Base-by-base conservation (phyloP, 2,113 vertebrate species). In the Petroica traversi region DNA sequence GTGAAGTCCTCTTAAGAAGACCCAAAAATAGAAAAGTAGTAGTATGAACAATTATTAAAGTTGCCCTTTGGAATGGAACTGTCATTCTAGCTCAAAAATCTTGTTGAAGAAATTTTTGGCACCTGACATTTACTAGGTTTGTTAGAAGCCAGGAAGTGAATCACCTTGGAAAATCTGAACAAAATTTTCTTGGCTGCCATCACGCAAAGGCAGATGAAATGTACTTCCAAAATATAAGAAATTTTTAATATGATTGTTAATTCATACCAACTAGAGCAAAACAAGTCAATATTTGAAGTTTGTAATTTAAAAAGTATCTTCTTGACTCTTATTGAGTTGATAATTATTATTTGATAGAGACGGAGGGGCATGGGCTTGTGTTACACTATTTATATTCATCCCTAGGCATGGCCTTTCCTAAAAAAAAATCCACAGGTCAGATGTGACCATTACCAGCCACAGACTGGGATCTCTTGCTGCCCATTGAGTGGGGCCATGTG, bases 151-250 rank as follows among this genome's bases (percentile, higher is more conserved):
- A 93, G 71, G 88, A 85, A 76, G 28, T 89, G 92, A 97, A 91
- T 93, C 87, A 88, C 58, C 31, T 79, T 64, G 87, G 92, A 93
- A 97, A 93, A 72, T 68, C 13, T 83, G 76, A 95, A 79, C n/a
- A 89, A 88, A 92, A 80, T 91, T 92, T 95, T 85, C 72, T 31
- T 55, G 52, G 33, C 62, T 95, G 43, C 48, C 69, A 72, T 52
- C 7, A 43, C 12, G 12, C 31, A 41, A 68, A 29, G 45, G 36
- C 57, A 88, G 61, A 69, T 43, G 15, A 91, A 84, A 63, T 16
- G 5, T 67, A n/a, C 89, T 95, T 75, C n/a, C n/a, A 77, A 88
- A 80, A 77, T 77, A 15, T 4, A 63, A 77, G 17, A 43, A 43
- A 1, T 2, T 55, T 91, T 78, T 38, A 43, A 80, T 12, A 3